Evolutionary conservation across 1,140 invertebrate genomes (phyloP), one percentile per base, ranked within the genome.

Genomic region (Camponotus floridanus): DNA sequence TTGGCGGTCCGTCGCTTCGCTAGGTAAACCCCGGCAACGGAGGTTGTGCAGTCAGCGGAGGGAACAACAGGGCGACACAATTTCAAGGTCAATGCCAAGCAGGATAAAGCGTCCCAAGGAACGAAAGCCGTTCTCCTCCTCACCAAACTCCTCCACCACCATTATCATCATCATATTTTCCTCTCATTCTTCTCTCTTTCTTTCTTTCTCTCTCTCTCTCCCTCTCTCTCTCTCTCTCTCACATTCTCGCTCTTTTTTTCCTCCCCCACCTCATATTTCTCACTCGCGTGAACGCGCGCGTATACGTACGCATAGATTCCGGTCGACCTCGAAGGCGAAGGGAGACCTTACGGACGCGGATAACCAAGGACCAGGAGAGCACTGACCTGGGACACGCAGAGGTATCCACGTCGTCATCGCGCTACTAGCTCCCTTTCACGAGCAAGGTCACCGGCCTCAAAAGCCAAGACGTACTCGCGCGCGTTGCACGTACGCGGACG

Each of bases 1-100:
- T 98, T 98, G 85, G 98, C 98, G 64, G 98, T 98, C 94, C 98
- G 96, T 95, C 98, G 96, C 96, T 99, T 98, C 92, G 98, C 98
- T 97, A 98, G 96, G 96, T 98, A 98, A 96, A 94, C 94, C 94
- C 94, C 95, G 94, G 94, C 93, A 95, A 95, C 93, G 94, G 95
- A 95, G 93, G 94, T 95, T 94, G 94, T 94, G 95, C 94, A 95
- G 95, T 95, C 95, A 95, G 95, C 95, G 93, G 95, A 92, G 93
- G 95, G 94, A 95, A 95, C 95, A 95, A 95, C 92, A 95, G 94
- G 94, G 94, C 94, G 94, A 95, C 94, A 95, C 95, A 95, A 95
- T 93, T 94, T 95, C 95, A 94, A 95, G 95, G 95, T 95, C 95
- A 95, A 95, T 95, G 95, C 95, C 93, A 95, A 95, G 95, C 94